Conservation (phyloP, 2,888 invertebrate genomes). For the Harpalus rubripes region DNA sequence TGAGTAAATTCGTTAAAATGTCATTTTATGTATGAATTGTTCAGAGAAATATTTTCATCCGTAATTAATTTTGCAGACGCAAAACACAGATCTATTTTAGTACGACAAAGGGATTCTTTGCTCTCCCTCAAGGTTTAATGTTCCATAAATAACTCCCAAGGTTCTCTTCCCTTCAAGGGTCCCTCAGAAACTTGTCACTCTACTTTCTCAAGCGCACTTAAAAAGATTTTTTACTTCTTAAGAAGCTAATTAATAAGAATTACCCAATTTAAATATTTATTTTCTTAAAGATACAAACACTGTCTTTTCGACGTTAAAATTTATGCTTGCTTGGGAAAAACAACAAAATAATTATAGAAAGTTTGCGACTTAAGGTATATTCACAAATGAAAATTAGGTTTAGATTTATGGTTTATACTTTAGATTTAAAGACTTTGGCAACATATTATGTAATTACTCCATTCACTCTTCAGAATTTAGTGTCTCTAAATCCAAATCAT, state of each 20-base stretch:
- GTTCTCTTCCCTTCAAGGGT: conserved; percentile 38
- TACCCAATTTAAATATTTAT: conserved; percentile 18
- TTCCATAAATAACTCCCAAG: conserved; percentile 55
- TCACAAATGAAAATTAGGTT: too few relatives aligned
- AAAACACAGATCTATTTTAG: conserved; percentile 40
- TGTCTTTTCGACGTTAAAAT: background rate
- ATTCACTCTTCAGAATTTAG: too few relatives aligned
- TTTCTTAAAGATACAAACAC: background rate
- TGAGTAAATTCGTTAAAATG: background rate
- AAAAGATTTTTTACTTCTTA: conserved; percentile 15
- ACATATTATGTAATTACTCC: too few relatives aligned
- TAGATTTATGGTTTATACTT: too few relatives aligned
- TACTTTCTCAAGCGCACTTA: background rate
- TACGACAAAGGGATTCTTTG: conserved; percentile 44
- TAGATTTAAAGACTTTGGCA: too few relatives aligned
- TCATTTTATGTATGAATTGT: conserved; percentile 2
- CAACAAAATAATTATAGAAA: background rate
- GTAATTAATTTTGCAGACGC: conserved; percentile 26
- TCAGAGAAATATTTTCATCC: conserved; percentile 18
- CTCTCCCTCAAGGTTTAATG: conserved; percentile 52
- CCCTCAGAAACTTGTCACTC: background rate
- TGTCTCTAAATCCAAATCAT: too few relatives aligned
- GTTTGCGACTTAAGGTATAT: conserved; percentile 1
- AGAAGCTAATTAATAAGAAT: conserved; percentile 25
- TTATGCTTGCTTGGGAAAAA: background rate